Evolutionary conservation across 2,888 invertebrate species (phyloP).

Genomic region (Tribolium freemani): DNA sequence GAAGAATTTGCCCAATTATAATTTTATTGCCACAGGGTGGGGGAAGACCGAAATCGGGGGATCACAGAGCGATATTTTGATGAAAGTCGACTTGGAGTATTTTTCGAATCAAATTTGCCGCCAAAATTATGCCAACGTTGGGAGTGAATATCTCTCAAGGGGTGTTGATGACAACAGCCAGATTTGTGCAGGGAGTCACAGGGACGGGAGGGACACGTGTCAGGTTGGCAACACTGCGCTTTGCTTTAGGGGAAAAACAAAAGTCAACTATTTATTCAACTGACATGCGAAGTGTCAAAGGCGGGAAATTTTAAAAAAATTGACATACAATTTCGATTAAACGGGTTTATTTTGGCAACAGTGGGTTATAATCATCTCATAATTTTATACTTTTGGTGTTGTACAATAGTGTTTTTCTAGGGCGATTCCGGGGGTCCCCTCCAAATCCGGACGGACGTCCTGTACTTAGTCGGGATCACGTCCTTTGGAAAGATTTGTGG

Average conservation of each 20-base stretch:
- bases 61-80: slow-evolving; percentile 59
- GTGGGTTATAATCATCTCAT: too few species aligned
- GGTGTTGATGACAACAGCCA: slow-evolving; percentile 66
- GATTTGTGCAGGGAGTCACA: slow-evolving; percentile 68
- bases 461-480: slow-evolving; percentile 32
- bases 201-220: slow-evolving; percentile 68
- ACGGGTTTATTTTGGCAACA: too few species aligned
- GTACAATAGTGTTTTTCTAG: background rate
- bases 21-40: slow-evolving; percentile 68
- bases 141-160: slow-evolving; percentile 55
- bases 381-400: too few species aligned
- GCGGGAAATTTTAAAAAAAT: too few species aligned
- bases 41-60: slow-evolving; percentile 61
- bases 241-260: too few species aligned
- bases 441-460: slow-evolving; percentile 24
- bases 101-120: slow-evolving; percentile 61
- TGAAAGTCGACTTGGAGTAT: slow-evolving; percentile 67
- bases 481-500: slow-evolving; percentile 39
- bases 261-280: too few species aligned
- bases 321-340: too few species aligned
- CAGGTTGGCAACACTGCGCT: slow-evolving; percentile 61
- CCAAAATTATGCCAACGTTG: slow-evolving; percentile 51
- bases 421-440: slow-evolving; percentile 40
- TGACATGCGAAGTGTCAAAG: too few species aligned
- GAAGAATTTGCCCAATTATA: slow-evolving; percentile 42